Conservation (phyloP, 2,797 vertebrate genomes). For the Choloepus didactylus region DNA sequence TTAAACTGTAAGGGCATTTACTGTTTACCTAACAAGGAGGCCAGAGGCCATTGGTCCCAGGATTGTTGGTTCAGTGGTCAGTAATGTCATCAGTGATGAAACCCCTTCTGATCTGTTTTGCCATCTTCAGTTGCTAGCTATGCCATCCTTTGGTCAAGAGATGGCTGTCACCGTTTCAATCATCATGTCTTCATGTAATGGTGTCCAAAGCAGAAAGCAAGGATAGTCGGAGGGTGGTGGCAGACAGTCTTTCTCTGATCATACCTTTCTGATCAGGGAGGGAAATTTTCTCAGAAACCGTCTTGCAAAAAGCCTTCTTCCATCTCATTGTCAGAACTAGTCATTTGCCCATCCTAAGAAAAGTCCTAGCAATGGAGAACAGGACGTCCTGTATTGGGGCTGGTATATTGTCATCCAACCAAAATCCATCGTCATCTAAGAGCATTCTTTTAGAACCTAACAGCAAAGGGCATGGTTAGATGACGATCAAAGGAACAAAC, state of each 20-base stretch:
- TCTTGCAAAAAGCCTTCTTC: background rate
- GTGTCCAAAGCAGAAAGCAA: background rate
- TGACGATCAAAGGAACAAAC: background rate
- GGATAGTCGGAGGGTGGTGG: background rate
- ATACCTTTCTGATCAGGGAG: background rate
- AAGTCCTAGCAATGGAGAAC: background rate
- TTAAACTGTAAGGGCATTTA: background rate
- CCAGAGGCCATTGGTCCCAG: background rate
- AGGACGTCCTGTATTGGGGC: background rate
- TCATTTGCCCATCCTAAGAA: background rate
- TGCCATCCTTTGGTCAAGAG: background rate
- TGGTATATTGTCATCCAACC: background rate
- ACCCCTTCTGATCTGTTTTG: background rate
- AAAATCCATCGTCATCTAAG: background rate
- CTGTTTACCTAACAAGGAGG: background rate
- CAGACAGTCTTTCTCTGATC: background rate
- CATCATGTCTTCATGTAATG: background rate
- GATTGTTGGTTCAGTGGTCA: background rate
- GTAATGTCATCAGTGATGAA: background rate
- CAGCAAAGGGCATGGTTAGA: background rate
- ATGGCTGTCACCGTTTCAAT: background rate
- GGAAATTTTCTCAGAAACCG: background rate
- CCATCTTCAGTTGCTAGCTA: background rate
- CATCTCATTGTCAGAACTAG: background rate
- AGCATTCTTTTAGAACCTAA: background rate